These are phyloP conservation scores for Callaeas wilsoni DNA, from an alignment of 2,113 vertebrate species.

Conservation along the genomic window DNA sequence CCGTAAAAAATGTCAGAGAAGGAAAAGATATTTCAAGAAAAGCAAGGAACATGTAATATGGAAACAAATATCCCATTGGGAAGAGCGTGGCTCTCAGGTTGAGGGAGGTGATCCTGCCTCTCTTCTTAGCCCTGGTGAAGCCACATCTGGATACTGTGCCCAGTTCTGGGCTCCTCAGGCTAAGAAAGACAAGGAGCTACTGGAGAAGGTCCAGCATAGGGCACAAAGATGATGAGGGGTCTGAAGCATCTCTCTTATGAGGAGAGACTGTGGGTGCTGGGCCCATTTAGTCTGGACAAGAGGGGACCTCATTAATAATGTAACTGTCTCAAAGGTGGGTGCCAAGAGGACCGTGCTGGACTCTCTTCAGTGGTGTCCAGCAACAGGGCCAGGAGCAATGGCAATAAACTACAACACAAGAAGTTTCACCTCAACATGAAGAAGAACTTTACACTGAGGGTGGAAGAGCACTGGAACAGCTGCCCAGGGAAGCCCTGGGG, in stretches of 20 bases:
- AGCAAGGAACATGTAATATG: not conserved
- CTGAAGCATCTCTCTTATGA: not conserved
- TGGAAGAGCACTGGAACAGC: not conserved
- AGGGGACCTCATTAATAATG: not conserved
- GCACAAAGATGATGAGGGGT: not conserved
- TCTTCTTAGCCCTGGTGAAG: not conserved
- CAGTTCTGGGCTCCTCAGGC: not conserved
- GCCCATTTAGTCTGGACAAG: not conserved
- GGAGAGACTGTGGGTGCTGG: not conserved
- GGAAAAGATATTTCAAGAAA: not conserved
- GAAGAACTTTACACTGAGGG: not conserved
- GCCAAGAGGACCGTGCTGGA: accelerated
- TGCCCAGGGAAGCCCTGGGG: not conserved
- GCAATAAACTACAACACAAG: not conserved
- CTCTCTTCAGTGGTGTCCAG: not conserved
- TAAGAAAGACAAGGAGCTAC: not conserved
- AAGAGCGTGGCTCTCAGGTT: not conserved
- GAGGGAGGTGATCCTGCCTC: not conserved
- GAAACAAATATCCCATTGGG: not conserved
- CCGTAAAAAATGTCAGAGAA: not conserved
- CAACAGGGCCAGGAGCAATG: not conserved
- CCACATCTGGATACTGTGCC: not conserved
- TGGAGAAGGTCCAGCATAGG: not conserved
- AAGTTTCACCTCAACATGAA: not conserved
- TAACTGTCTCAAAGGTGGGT: not conserved